Conservation (phyloP, 1,140 invertebrate genomes). For the Drosophila tani region DNA sequence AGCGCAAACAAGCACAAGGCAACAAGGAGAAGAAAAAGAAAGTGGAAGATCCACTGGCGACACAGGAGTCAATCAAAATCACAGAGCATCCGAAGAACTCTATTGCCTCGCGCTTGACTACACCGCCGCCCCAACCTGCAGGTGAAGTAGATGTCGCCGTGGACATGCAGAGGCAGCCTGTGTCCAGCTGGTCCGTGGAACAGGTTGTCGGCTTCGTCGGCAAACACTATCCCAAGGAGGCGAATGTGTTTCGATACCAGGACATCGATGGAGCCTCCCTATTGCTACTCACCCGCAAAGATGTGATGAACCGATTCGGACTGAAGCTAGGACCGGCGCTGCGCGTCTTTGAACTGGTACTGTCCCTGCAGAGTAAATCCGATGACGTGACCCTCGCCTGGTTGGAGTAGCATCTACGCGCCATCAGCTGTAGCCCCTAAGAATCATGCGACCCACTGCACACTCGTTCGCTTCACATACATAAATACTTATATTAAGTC, state of each 20-base stretch:
- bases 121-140: not conserved
- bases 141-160: not conserved
- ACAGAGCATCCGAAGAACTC: not conserved
- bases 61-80: too few species aligned
- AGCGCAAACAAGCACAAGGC: not conserved
- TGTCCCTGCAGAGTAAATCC: constrained; percentile 55
- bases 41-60: not conserved
- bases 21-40: not conserved
- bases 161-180: not conserved
- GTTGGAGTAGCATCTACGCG: constrained; percentile 41
- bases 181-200: constrained; percentile 67
- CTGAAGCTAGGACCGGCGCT: constrained; percentile 77
- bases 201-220: constrained; percentile 62
- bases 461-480: not conserved
- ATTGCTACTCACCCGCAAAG: constrained; percentile 70
- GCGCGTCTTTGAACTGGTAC: constrained; percentile 68
- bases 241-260: constrained; percentile 61
- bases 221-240: constrained; percentile 68
- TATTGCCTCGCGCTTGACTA: not conserved
- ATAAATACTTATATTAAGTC: constrained; percentile 32
- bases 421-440: constrained; percentile 26
- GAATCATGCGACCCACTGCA: constrained; percentile 1
- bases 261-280: constrained; percentile 79
- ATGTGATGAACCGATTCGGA: constrained; percentile 71
- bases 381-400: constrained; percentile 57